Conservation (phyloP, 1,140 invertebrate genomes). For the Drosophila tropicalis region DNA sequence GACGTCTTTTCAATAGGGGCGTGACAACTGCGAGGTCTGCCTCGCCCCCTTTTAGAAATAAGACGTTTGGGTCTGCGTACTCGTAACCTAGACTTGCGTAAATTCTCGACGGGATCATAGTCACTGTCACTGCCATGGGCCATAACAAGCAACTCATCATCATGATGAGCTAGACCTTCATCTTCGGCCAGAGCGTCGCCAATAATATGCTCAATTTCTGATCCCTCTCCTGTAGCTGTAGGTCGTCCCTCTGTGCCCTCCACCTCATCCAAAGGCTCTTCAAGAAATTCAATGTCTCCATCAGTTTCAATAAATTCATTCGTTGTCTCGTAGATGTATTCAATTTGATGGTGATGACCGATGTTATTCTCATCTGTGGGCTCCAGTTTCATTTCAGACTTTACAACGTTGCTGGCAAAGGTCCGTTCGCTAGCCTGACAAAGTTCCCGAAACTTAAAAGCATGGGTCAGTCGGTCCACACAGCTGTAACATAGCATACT, state of each 20-base stretch:
- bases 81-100: conserved; percentile 41
- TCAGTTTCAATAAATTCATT: conserved; percentile 71
- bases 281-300: conserved; percentile 71
- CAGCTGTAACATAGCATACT: conserved; percentile 72
- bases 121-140: conserved; percentile 62
- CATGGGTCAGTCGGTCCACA: conserved; percentile 51
- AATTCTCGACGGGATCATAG: conserved; percentile 53
- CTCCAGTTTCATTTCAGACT: conserved; percentile 74
- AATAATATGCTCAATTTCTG: conserved; percentile 32
- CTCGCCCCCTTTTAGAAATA: conserved; percentile 51
- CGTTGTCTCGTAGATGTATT: conserved; percentile 69
- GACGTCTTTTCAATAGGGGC: neutral
- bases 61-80: conserved; percentile 41
- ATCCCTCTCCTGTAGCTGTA: neutral
- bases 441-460: conserved; percentile 67
- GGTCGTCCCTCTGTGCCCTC: neutral
- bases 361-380: conserved; percentile 54
- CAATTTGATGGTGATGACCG: conserved; percentile 53
- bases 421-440: conserved; percentile 75
- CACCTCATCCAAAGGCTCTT: conserved; percentile 60
- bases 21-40: conserved; percentile 45
- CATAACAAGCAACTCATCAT: conserved; percentile 43
- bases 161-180: conserved; percentile 32
- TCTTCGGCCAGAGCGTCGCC: conserved; percentile 36
- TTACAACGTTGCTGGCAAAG: conserved; percentile 68